Percentiles rank a stretch among this genome's conserved stretches.
Conservation (phyloP, 2,797 vertebrate genomes). For the Myotis vivesi region DNA sequence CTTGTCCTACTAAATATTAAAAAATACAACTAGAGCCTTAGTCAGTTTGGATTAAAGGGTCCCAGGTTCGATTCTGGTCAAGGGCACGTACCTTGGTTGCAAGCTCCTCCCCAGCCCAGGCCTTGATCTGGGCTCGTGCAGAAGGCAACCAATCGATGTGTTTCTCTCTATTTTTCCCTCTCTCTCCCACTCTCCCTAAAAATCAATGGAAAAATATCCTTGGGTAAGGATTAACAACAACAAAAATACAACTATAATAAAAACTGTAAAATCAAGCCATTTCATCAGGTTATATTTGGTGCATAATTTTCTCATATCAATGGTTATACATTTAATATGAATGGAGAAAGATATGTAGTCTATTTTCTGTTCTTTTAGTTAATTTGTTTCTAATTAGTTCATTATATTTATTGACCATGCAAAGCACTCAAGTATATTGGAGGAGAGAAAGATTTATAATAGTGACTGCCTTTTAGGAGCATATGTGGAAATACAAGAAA, state of each 20-base stretch:
- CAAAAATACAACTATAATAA: not conserved
- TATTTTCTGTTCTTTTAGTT: not conserved
- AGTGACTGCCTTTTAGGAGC: not conserved
- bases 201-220: too few species aligned
- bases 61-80: too few species aligned
- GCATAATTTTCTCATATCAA: not conserved
- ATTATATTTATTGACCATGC: constrained; percentile 4
- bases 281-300: not conserved
- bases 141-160: too few species aligned
- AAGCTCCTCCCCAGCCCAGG: too few species aligned
- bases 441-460: not conserved
- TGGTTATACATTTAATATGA: not conserved
- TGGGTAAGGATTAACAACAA: too few species aligned
- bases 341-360: not conserved
- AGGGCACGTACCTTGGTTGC: too few species aligned
- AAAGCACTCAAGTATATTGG: not conserved
- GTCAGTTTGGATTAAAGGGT: too few species aligned
- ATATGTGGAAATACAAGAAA: not conserved
- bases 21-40: not conserved
- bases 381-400: constrained; percentile 29
- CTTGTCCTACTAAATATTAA: not conserved
- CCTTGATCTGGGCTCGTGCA: too few species aligned
- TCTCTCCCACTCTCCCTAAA: too few species aligned
- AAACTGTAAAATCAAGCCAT: not conserved
- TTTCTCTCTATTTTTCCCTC: too few species aligned